A percentile compares a stretch with the other conserved stretches of the same genome.
phyloP scores from a whole-genome alignment of 37 sponge, comb jelly and placozoan genomes.

The Agelas oroides region DNA sequence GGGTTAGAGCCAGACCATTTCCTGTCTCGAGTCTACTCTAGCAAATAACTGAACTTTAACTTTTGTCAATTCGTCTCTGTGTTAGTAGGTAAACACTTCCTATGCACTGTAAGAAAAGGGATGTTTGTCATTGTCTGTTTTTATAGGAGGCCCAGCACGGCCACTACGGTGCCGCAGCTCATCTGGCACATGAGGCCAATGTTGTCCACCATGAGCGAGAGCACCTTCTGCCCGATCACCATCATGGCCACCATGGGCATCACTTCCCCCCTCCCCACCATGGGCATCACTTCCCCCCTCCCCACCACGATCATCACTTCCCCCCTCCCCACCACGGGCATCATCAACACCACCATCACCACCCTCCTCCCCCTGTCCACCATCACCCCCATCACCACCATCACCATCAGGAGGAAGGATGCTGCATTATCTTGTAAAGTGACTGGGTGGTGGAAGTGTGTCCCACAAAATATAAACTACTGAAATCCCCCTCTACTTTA shows the following conservation, averaged over 20 bases:
- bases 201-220: conserved; percentile 60
- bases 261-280: conserved; percentile 24
- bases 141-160: conserved; percentile 70
- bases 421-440: conserved; percentile 47
- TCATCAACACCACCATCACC: conserved; percentile 32
- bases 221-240: conserved; percentile 46
- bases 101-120: no score
- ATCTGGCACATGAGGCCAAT: conserved; percentile 38
- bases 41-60: no score
- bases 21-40: no score
- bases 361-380: conserved; percentile 17
- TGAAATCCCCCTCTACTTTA: background rate
- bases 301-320: conserved; percentile 21
- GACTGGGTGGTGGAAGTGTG: background rate
- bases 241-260: conserved; percentile 8
- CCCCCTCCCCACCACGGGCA: background rate
- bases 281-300: background rate
- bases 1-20: no score
- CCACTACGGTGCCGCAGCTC: conserved; percentile 62
- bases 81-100: no score
- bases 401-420: conserved; percentile 31
- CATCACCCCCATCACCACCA: conserved; percentile 20
- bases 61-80: no score
- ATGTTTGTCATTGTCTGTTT: no score
- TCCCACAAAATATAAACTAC: background rate